Conservation (phyloP, 2,888 invertebrate species). For the Sicus ferrugineus region DNA sequence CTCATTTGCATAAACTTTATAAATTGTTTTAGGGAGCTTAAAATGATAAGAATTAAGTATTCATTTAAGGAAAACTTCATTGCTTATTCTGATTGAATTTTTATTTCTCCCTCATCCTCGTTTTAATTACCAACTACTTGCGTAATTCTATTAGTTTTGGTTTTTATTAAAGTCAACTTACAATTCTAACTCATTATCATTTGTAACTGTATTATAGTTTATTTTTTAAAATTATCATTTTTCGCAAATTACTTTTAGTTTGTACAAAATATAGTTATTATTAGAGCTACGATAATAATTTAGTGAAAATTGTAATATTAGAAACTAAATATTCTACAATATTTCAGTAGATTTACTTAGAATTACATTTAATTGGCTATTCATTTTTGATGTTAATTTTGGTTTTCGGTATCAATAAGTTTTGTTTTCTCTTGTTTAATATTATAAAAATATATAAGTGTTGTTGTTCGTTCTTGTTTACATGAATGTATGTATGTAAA, state of each 20-base stretch:
- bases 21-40: too few species aligned
- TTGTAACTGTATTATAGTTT: conserved; percentile 25
- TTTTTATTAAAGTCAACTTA: neutral
- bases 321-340: neutral
- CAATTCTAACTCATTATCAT: neutral
- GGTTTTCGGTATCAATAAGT: too few species aligned
- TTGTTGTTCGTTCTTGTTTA: conserved; percentile 31
- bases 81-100: too few species aligned
- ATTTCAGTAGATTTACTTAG: neutral
- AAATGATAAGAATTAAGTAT: too few species aligned
- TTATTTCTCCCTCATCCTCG: conserved; percentile 48
- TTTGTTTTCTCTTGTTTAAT: neutral
- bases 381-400: neutral
- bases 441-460: conserved; percentile 51
- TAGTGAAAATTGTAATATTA: conserved; percentile 12
- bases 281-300: conserved; percentile 6
- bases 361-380: conserved; percentile 24
- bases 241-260: too few species aligned
- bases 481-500: neutral
- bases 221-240: neutral
- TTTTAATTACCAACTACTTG: conserved; percentile 58
- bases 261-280: conserved; percentile 30
- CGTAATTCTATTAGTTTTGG: conserved; percentile 46
- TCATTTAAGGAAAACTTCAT: too few species aligned
- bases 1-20: too few species aligned